Base-by-base conservation (phyloP, 2,113 vertebrate species). In the Erythrocercus mccallii region DNA sequence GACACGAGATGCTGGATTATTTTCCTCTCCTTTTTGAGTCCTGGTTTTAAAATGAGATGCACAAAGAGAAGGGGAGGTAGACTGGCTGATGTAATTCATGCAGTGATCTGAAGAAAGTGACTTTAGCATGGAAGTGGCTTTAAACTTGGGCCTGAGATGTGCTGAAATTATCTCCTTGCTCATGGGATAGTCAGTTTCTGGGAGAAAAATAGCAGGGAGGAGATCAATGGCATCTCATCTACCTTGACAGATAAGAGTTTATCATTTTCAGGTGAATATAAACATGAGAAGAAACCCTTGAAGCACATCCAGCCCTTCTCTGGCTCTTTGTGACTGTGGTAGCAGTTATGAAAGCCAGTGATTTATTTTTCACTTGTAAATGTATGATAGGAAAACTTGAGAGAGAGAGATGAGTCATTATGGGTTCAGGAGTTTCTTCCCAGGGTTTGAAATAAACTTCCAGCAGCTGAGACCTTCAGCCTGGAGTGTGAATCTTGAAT, bases 361-460 rank as follows among this genome's bases (percentile, higher is more conserved):
- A 79, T 86, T 92, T 96, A 65, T 86, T 93, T 91, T 88, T 83
- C 78, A 53, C 61, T 93, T 86, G 10, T 47, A 83, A 92, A 47
- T 42, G 16, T 77, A 65, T 57, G 69, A 54, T 78, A 73, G 73
- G 37, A 84, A 74, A 90, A 94, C 86, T 96, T 90, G 2, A 81
- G 85, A 90, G 86, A 70, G 38, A 80, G 86, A 90, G 69, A 86
- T 95, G 92, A 95, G 93, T 96, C 94, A 96, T 83, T 82, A 38
- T 17, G 72, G 72, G 58, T 74, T 90, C 60, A 48, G 37, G 24
- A 87, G 38, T 93, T 93, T 83, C 53, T 93, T 95, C 37, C 6
- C 57, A 33, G 76, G 88, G 70, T 84, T 86, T 86, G 64, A 78
- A 92, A 86, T 53, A 83, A 96, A 86, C n/a, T 93, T 92, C 13